Conservation (phyloP, 30 jellyfish, hydroid and myxozoan species). For the Aurelia aurita region DNA sequence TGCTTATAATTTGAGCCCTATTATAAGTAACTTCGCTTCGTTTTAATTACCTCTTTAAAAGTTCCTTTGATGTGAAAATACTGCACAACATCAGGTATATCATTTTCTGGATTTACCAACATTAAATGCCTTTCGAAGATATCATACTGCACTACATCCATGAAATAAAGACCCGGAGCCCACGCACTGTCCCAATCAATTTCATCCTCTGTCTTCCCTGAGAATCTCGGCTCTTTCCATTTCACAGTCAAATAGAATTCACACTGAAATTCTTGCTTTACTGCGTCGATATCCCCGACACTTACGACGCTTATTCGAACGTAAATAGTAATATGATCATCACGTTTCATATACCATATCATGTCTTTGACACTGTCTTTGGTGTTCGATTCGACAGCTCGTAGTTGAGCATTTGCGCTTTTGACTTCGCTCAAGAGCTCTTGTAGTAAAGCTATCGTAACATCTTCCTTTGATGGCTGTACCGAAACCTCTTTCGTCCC, state of each 20-base stretch:
- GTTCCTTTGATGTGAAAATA: slow-evolving; percentile 57
- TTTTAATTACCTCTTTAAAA: slow-evolving; percentile 34
- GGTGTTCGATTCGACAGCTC: slow-evolving; percentile 20
- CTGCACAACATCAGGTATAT: slow-evolving; percentile 27
- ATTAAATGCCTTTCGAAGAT: background rate
- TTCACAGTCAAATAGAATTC: slow-evolving; percentile 35
- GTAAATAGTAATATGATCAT: slow-evolving; percentile 1
- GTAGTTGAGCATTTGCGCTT: background rate
- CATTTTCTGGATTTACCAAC: background rate
- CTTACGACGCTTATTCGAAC: slow-evolving; percentile 29
- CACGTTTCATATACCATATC: slow-evolving; percentile 11
- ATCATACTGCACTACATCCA: slow-evolving; percentile 26
- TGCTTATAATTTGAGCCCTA: too few relatives aligned
- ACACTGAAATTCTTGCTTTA: slow-evolving; percentile 48
- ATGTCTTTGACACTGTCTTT: slow-evolving; percentile 3
- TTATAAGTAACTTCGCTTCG: too few relatives aligned
- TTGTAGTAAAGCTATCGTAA: background rate
- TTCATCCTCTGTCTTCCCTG: slow-evolving; percentile 17
- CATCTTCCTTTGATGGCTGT: background rate
- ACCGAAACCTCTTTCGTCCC: background rate
- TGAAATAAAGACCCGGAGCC: slow-evolving; percentile 40
- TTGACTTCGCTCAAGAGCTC: background rate
- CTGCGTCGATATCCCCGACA: slow-evolving; percentile 52
- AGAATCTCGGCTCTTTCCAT: slow-evolving; percentile 42
- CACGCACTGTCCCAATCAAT: slow-evolving; percentile 42